phyloP scores from a whole-genome alignment of 2,797 vertebrate genomes.

The Hydrocynus forskahlii region DNA sequence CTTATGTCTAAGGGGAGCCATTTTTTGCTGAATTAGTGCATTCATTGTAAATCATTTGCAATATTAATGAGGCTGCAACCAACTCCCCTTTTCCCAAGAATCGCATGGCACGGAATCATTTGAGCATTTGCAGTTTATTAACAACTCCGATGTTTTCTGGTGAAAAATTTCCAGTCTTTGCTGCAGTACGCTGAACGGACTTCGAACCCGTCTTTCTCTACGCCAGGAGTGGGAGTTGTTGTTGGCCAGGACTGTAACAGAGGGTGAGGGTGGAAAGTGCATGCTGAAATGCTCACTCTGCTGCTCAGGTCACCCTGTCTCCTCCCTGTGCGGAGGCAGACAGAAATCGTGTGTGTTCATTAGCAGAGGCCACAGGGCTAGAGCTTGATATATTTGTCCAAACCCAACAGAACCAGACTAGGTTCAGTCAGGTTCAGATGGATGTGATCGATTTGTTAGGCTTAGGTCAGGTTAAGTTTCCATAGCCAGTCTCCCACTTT shows the following conservation, averaged over 20 bases:
- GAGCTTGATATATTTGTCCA: background rate
- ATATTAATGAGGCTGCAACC: slow-evolving; percentile 51
- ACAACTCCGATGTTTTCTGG: background rate
- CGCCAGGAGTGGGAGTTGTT: slow-evolving; percentile 52
- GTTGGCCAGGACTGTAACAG: slow-evolving; percentile 55
- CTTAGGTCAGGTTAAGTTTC: background rate
- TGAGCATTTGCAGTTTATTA: slow-evolving; percentile 19
- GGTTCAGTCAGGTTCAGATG: background rate
- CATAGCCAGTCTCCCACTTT: no score
- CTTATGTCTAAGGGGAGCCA: slow-evolving; percentile 30
- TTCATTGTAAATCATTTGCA: slow-evolving; percentile 55
- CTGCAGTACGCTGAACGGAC: slow-evolving; percentile 1
- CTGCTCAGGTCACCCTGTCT: slow-evolving; percentile 68
- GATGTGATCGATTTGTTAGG: background rate
- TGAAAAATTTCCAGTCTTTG: background rate
- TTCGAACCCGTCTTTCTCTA: background rate
- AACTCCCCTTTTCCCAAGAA: background rate
- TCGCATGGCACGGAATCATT: slow-evolving; percentile 14
- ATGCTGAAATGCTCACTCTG: slow-evolving; percentile 4
- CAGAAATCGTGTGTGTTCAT: slow-evolving; percentile 70
- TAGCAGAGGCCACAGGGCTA: slow-evolving; percentile 59
- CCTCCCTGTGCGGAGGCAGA: slow-evolving; percentile 61
- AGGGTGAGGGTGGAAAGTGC: slow-evolving; percentile 48
- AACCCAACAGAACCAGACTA: background rate
- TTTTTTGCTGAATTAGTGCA: slow-evolving; percentile 41